phyloP scores from a whole-genome alignment of 2,888 invertebrate species.

The Leptopilina myrica region DNA sequence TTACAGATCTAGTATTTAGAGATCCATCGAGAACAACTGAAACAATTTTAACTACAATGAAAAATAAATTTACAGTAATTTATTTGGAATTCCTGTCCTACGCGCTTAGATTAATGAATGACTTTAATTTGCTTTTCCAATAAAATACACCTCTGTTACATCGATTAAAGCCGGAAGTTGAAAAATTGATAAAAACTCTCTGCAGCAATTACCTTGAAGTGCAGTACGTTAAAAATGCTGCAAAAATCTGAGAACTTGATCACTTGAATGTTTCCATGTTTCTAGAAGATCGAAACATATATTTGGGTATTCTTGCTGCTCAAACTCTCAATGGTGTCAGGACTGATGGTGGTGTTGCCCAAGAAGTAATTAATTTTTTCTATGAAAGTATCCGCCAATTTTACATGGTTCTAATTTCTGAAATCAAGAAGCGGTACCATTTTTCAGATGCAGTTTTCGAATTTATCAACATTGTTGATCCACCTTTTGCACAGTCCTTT shows the following conservation, averaged over 20 bases:
- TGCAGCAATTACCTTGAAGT: conserved; percentile 42
- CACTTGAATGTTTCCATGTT: conserved; percentile 36
- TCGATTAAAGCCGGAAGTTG: conserved; percentile 54
- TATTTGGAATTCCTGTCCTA: conserved; percentile 63
- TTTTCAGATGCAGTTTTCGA: conserved; percentile 22
- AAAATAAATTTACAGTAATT: conserved; percentile 61
- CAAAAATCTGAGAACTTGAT: conserved; percentile 19
- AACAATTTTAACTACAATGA: conserved; percentile 47
- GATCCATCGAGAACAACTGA: conserved; percentile 61
- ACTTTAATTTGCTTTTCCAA: conserved; percentile 62
- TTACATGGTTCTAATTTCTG: not conserved
- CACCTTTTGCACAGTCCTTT: not conserved
- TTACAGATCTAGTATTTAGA: conserved; percentile 57
- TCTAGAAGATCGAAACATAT: not conserved
- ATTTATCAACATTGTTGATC: conserved; percentile 3
- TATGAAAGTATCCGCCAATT: conserved; percentile 7
- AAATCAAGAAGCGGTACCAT: not conserved
- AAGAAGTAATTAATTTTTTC: not conserved
- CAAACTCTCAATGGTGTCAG: not conserved
- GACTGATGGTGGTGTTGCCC: not conserved
- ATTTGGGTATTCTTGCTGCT: conserved; percentile 14
- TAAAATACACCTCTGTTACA: conserved; percentile 55
- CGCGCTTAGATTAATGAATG: conserved; percentile 53
- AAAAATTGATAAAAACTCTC: conserved; percentile 53
- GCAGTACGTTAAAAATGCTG: conserved; percentile 1